Conservation (phyloP, 2,797 vertebrate species). For the Urocyon cinereoargenteus region DNA sequence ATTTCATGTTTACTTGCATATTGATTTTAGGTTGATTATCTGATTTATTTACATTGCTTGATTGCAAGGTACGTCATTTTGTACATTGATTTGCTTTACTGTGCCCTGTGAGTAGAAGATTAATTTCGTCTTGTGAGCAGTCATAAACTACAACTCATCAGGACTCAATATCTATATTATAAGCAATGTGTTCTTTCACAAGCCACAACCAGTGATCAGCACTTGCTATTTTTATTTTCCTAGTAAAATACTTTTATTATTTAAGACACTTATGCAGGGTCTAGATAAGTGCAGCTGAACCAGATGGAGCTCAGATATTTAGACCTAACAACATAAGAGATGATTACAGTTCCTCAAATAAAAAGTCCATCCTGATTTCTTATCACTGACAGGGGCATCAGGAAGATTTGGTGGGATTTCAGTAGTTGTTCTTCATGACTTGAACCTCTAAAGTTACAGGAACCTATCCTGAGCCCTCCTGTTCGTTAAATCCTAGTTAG, state of each 20-base stretch:
- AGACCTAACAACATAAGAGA: constrained; percentile 60
- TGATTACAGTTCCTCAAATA: constrained; percentile 23
- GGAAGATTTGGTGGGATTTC: not conserved
- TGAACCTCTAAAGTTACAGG: not conserved
- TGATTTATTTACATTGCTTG: constrained; percentile 81
- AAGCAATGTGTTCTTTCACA: constrained; percentile 58
- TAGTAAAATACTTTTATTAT: constrained; percentile 79
- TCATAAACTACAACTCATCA: constrained; percentile 72
- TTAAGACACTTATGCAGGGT: constrained; percentile 67
- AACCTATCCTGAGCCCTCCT: not conserved
- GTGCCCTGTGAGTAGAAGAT: constrained; percentile 49
- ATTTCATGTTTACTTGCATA: constrained; percentile 65
- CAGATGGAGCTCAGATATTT: constrained; percentile 74
- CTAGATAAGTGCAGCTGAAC: constrained; percentile 65
- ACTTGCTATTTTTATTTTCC: constrained; percentile 79
- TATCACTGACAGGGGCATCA: not conserved
- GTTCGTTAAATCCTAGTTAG: not conserved
- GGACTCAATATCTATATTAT: constrained; percentile 39
- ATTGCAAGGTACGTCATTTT: constrained; percentile 76
- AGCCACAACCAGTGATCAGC: constrained; percentile 70
- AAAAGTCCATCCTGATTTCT: constrained; percentile 43
- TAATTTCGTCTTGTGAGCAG: constrained; percentile 74
- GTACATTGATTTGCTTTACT: constrained; percentile 79
- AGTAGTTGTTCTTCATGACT: not conserved
- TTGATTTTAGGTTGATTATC: constrained; percentile 79